Evolutionary conservation across 2,113 vertebrate species (phyloP).

Genomic region (Chlorodrepanis virens): DNA sequence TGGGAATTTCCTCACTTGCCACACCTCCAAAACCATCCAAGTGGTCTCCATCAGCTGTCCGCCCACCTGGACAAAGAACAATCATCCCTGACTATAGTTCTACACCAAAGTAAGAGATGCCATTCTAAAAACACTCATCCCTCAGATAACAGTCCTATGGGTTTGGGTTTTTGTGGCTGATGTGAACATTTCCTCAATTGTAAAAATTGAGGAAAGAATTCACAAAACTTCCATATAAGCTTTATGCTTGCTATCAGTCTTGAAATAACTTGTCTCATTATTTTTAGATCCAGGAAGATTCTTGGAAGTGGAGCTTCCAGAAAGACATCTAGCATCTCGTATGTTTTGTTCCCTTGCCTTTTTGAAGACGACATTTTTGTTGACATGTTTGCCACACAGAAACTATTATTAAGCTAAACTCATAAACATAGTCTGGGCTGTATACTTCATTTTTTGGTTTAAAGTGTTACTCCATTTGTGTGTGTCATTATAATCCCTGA

Average conservation of each 20-base stretch:
- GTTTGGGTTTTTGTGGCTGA: background rate
- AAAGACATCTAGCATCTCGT: slow-evolving; percentile 67
- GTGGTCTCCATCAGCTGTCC: slow-evolving; percentile 69
- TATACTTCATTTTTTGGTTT: background rate
- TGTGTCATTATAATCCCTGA: background rate
- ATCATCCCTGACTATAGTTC: slow-evolving; percentile 67
- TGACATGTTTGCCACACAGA: background rate
- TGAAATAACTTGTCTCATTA: background rate
- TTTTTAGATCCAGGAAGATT: slow-evolving; percentile 60
- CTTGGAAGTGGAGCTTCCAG: slow-evolving; percentile 40
- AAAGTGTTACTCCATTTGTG: background rate
- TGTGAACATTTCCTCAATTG: background rate
- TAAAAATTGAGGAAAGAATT: background rate
- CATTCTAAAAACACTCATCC: background rate
- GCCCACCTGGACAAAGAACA: slow-evolving; percentile 50
- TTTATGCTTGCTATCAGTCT: background rate
- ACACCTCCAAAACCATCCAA: slow-evolving; percentile 60
- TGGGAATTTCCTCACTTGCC: slow-evolving; percentile 67
- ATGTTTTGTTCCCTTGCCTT: slow-evolving; percentile 41
- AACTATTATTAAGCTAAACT: background rate
- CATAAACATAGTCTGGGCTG: background rate
- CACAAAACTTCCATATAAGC: background rate
- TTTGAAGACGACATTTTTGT: background rate
- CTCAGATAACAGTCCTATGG: background rate
- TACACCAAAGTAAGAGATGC: slow-evolving; percentile 72